Conservation (phyloP, 2,797 vertebrate genomes). For the Spinibarbus caldwelli region DNA sequence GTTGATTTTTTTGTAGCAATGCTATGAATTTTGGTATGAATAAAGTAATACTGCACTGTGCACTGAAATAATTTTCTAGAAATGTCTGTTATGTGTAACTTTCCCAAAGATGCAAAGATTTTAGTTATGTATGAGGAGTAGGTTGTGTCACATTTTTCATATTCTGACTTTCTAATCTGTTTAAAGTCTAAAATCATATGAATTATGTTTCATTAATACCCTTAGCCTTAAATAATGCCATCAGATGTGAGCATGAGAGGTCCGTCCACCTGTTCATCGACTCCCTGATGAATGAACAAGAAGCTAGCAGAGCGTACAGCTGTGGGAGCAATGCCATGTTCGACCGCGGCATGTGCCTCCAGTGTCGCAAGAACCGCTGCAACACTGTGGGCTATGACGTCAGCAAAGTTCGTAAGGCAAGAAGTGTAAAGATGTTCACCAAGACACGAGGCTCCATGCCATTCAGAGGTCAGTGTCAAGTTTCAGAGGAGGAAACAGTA, state of each 20-base stretch:
- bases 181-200: not conserved
- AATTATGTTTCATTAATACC: slow-evolving; percentile 1
- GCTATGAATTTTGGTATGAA: no score
- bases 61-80: not conserved
- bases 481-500: not conserved
- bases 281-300: slow-evolving; percentile 87
- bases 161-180: not conserved
- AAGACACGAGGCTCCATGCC: slow-evolving; percentile 92
- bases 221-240: slow-evolving; percentile 87
- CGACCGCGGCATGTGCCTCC: slow-evolving; percentile 91
- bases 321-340: slow-evolving; percentile 89
- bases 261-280: slow-evolving; percentile 96
- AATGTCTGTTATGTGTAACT: not conserved
- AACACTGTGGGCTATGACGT: slow-evolving; percentile 91
- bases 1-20: no score
- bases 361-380: slow-evolving; percentile 90
- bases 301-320: slow-evolving; percentile 86
- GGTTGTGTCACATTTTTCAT: not conserved
- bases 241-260: slow-evolving; percentile 94
- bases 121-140: not conserved
- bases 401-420: slow-evolving; percentile 84
- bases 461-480: slow-evolving; percentile 85
- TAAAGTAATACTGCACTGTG: not conserved
- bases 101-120: not conserved
- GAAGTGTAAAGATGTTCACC: slow-evolving; percentile 89